A percentile compares a stretch with the other conserved stretches of the same genome.
These are phyloP conservation scores for Hemibagrus wyckioides DNA, from an alignment of 2,113 vertebrate species.

Conservation along the genomic window DNA sequence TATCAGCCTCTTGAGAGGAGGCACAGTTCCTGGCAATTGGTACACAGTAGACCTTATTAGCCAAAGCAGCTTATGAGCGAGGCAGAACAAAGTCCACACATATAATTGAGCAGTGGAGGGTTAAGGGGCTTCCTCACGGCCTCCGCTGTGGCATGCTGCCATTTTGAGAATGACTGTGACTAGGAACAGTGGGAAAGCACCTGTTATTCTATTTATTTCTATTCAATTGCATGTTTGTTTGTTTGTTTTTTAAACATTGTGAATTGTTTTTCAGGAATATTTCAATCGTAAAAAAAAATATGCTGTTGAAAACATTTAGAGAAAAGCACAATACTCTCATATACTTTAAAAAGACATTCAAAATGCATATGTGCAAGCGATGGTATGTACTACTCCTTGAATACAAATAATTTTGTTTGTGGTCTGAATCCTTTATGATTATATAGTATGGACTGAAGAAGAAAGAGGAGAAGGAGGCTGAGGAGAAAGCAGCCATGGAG, in stretches of 20 bases:
- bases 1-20: background rate
- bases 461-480: conserved; percentile 97
- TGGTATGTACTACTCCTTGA: background rate
- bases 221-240: background rate
- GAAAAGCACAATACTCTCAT: background rate
- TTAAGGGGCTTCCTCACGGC: background rate
- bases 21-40: background rate
- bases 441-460: conserved; percentile 95
- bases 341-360: background rate
- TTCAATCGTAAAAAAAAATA: background rate
- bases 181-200: background rate
- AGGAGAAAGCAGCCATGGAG: conserved; percentile 96
- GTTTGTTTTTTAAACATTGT: background rate
- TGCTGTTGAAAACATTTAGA: background rate
- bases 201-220: background rate
- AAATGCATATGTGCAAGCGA: background rate
- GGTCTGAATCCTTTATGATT: conserved; percentile 25
- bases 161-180: background rate
- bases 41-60: background rate
- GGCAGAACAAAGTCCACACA: background rate
- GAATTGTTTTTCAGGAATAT: background rate
- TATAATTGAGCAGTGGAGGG: background rate
- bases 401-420: background rate
- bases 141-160: background rate
- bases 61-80: background rate